Conservation (phyloP, 2,797 vertebrate genomes). For the Acanthurus lineatus region DNA sequence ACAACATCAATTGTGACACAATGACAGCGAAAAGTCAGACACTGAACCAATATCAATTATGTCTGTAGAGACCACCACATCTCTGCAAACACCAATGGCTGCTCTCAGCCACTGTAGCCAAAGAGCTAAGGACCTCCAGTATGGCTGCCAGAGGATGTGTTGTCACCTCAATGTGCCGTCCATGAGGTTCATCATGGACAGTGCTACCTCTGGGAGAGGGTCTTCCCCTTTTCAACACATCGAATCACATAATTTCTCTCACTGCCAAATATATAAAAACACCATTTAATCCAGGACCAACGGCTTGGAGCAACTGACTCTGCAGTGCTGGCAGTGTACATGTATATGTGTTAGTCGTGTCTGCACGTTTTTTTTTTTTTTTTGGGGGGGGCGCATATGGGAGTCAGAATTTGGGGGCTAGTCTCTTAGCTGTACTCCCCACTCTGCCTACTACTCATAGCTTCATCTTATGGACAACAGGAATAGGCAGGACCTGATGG, state of each 20-base stretch:
- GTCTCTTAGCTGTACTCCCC: slow-evolving; percentile 40
- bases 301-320: slow-evolving; percentile 39
- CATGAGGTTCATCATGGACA: slow-evolving; percentile 8
- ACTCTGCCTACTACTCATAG: slow-evolving; percentile 82
- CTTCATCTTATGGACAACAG: slow-evolving; percentile 91
- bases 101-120: slow-evolving; percentile 10
- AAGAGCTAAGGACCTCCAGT: slow-evolving; percentile 16
- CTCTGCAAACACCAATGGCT: slow-evolving; percentile 1
- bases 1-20: not conserved
- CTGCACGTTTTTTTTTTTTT: slow-evolving; percentile 24
- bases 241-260: slow-evolving; percentile 4
- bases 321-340: slow-evolving; percentile 43
- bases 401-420: slow-evolving; percentile 29
- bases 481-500: slow-evolving; percentile 93
- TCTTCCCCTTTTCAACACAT: slow-evolving; percentile 12
- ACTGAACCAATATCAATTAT: slow-evolving; percentile 13
- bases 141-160: slow-evolving; percentile 10
- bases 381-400: not conserved
- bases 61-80: not conserved
- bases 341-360: slow-evolving; percentile 13
- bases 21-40: slow-evolving; percentile 23
- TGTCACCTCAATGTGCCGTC: slow-evolving; percentile 11
- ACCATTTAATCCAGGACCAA: slow-evolving; percentile 37
- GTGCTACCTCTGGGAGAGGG: not conserved
- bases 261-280: slow-evolving; percentile 21